Evolutionary conservation across 1,140 invertebrate genomes (phyloP), one percentile per base, ranked within the genome.

Genomic region (Drosophila murphyi): DNA sequence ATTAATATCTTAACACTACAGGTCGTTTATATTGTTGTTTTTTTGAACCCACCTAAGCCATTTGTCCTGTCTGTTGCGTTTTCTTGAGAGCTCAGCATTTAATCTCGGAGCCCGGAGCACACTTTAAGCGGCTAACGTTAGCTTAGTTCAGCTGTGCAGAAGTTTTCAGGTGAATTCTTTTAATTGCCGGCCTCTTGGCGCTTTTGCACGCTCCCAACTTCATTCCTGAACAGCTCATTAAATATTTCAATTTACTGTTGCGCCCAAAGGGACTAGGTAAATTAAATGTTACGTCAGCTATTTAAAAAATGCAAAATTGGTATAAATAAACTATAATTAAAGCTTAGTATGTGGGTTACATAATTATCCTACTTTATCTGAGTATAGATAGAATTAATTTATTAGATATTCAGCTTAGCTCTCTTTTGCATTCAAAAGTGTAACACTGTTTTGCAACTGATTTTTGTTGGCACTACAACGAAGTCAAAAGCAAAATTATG

Each of bases 71-170:
- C 59, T 63, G 59, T 10, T 3, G 35, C 48, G 47, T 56, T 71
- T 71, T 31, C 5, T 48, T 55, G n/a, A 34, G 20, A 35, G n/a
- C 37, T 65, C 64, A 41, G 54, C 52, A 35, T 43, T 43, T 3
- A 35, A 35, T 65, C 20, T 35, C 3, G 8, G 3, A 20, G 32
- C 37, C 39, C 50, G 3, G 0, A 31, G 37, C 20, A 72, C 12
- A 52, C 29, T 72, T 52, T 67, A 59, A 67, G 69, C 70, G 67
- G 63, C n/a, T 48, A 60, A 43, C 35, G 43, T 59, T 5, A n/a
- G 48, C 63, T 68, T 68, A 52, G 32, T 72, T 59, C 63, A 68
- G 63, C 43, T 47, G 32, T 20, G 63, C 47, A 32, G 32, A 72
- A 47, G 8, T 54, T 29, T 54, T 45, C 5, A 47, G 20, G 39